Percentiles rank a stretch among this genome's conserved stretches.
phyloP scores from a whole-genome alignment of 2,797 vertebrate genomes.

The Sebastes goodei region DNA sequence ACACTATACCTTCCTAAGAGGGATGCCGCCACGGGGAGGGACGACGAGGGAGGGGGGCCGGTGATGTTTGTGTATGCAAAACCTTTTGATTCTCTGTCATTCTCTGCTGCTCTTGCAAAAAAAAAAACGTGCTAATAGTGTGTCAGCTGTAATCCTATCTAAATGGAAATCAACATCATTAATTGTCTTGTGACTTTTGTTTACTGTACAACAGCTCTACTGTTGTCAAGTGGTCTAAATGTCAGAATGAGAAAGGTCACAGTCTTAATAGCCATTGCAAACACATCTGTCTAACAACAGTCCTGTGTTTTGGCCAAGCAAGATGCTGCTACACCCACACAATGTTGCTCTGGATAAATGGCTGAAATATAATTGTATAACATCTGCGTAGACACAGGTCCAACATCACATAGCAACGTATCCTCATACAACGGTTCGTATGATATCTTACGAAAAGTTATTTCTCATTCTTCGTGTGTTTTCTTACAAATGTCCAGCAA shows the following conservation, averaged over 20 bases:
- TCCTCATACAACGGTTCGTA: too few species aligned
- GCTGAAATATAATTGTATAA: neutral
- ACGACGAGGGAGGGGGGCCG: neutral
- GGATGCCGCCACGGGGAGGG: neutral
- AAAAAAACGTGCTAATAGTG: neutral
- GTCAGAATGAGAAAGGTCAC: conserved; percentile 31
- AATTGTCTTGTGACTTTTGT: neutral
- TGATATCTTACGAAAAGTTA: too few species aligned
- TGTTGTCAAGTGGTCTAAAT: conserved; percentile 18
- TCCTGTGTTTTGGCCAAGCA: neutral
- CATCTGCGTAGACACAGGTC: neutral
- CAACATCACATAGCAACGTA: neutral
- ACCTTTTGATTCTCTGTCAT: neutral
- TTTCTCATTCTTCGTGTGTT: too few species aligned
- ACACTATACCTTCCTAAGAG: neutral
- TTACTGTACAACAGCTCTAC: conserved; percentile 8
- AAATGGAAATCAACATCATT: neutral
- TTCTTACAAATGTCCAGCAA: too few species aligned
- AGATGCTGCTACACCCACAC: neutral
- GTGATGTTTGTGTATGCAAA: neutral
- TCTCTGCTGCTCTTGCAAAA: neutral
- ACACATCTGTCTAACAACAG: neutral
- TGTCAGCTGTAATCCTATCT: neutral
- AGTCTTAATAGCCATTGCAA: neutral
- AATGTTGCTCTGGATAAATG: neutral